Base-by-base conservation (phyloP, 2,113 vertebrate genomes). In the Clupea harengus region DNA sequence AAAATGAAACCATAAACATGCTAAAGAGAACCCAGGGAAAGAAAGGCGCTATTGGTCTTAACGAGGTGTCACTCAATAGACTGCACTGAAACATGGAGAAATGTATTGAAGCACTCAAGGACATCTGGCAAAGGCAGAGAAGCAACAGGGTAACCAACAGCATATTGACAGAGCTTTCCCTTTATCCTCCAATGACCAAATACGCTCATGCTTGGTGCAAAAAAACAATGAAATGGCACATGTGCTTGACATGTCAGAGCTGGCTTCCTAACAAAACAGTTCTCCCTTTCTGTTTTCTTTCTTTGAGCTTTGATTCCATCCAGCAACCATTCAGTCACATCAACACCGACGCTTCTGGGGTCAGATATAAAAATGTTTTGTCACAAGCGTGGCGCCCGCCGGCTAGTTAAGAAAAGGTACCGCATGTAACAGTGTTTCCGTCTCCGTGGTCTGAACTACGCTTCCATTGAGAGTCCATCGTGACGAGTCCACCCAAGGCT, bases 351-450 rank as follows among this genome's bases (percentile, higher is more conserved):
- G 32, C 13, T 78, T 78, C 10, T 78, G 32, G 72, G 72, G 28
- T 78, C 28, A 78, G 32, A 78, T 39, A 39, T 39, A 72, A 72
- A 32, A 78, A 78, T 78, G 72, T 78, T 75, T 78, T 75, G 28
- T 44, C 72, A 78, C 28, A 78, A 78, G 28, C 13, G 13, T 78
- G 72, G 72, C 72, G 72, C 28, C 72, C 72, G 72, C 28, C 72
- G 39, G 72, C 72, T 39, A 39, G 32, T 32, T 39, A 4, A 6
- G 28, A 75, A 32, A 75, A 17, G 67, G 25, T 75, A 32, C 67
- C 15, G 39, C 67, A 44, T 75, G 67, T 75, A 39, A 28, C 11
- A 78, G 32, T 17, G 32, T 78, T 78, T 78, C 32, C 13, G 2
- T 78, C 28, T 28, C 72, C 28, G 25, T 13, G 25, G 64, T 32